Percentiles rank a stretch among this genome's conserved stretches.
These are phyloP conservation scores for Apodemus speciosus DNA, from an alignment of 2,113 vertebrate species.

Conservation along the genomic window DNA sequence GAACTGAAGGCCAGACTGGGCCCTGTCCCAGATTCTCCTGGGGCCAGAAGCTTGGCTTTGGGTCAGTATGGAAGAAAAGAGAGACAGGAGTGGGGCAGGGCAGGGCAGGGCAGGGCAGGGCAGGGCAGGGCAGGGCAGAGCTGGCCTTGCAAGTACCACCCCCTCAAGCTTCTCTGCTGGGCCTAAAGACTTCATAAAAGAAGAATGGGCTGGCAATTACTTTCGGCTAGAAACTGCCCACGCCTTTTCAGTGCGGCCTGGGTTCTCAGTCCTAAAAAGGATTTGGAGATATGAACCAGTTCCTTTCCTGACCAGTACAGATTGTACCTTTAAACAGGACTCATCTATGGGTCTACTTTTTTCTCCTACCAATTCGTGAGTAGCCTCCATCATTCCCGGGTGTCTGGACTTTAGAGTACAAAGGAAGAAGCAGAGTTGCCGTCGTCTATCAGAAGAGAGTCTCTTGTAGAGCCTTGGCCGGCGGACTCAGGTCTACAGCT, in stretches of 20 bases:
- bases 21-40: neutral
- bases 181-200: constrained; percentile 42
- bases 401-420: neutral
- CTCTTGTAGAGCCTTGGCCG: neutral
- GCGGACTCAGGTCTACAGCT: neutral
- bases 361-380: constrained; percentile 54
- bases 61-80: neutral
- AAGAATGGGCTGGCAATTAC: constrained; percentile 65
- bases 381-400: neutral
- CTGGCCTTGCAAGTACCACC: neutral
- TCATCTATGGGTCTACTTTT: neutral
- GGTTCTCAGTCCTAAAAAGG: constrained; percentile 54
- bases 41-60: neutral
- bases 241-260: constrained; percentile 35
- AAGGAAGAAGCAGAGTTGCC: neutral
- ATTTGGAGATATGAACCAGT: constrained; percentile 66
- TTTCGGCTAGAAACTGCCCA: constrained; percentile 26
- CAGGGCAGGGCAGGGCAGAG: neutral
- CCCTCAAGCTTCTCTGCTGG: constrained; percentile 22
- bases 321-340: constrained; percentile 51
- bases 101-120: too few relatives aligned
- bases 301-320: constrained; percentile 60
- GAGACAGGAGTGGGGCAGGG: neutral
- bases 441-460: fast-evolving
- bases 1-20: neutral